Conservation (phyloP, 1,140 invertebrate species). For the Drosophila kohkoa region DNA sequence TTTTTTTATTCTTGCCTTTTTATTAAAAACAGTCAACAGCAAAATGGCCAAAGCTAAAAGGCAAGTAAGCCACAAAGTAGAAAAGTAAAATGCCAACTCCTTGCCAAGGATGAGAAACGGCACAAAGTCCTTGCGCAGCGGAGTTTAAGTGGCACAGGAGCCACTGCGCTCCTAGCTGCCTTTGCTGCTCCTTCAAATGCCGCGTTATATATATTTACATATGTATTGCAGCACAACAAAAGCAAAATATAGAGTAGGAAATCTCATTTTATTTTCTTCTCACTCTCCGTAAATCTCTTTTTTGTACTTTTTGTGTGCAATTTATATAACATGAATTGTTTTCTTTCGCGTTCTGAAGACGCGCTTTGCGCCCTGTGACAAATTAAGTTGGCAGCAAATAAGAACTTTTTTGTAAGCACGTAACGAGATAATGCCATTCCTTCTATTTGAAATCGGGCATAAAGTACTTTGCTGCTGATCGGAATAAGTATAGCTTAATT, state of each 20-base stretch:
- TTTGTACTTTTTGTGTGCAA: conserved; percentile 64
- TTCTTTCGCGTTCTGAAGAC: conserved; percentile 55
- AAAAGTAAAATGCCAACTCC: conserved; percentile 79
- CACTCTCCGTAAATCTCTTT: conserved; percentile 16
- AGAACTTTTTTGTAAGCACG: conserved; percentile 61
- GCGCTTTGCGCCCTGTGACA: conserved; percentile 76
- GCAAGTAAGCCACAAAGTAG: conserved; percentile 81
- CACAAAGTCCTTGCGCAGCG: conserved; percentile 62
- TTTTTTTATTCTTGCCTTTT: conserved; percentile 63
- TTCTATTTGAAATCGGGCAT: too few species aligned
- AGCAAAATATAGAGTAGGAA: conserved; percentile 22
- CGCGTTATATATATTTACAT: conserved; percentile 65
- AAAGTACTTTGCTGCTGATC: too few species aligned
- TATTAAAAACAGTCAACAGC: conserved; percentile 76
- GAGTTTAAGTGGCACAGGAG: conserved; percentile 75
- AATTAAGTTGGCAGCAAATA: conserved; percentile 81
- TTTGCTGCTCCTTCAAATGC: conserved; percentile 42
- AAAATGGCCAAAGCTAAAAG: conserved; percentile 78
- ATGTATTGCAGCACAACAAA: conserved; percentile 64
- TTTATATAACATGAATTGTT: conserved; percentile 80
- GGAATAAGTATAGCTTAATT: too few species aligned
- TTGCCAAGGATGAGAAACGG: conserved; percentile 51
- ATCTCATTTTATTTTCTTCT: conserved; percentile 38
- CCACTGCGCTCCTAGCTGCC: conserved; percentile 23
- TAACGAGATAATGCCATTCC: too few species aligned